Percentiles rank a stretch among this genome's conserved stretches.
Evolutionary conservation across 2,888 invertebrate genomes (phyloP).

Genomic region (Sminthurides aquaticus): DNA sequence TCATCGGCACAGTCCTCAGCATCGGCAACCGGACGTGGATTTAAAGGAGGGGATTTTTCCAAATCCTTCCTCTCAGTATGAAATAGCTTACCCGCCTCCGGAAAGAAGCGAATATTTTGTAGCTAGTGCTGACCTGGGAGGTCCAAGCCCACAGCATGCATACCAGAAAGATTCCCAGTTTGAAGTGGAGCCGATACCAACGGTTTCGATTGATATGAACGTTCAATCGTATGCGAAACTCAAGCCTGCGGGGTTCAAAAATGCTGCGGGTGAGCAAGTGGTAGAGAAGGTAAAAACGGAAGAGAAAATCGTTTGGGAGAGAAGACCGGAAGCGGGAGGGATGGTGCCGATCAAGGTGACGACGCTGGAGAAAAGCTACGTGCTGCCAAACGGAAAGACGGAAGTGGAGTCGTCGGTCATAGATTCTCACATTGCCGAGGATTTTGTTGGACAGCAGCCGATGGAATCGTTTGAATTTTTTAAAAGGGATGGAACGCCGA

Average conservation of each 20-base stretch:
- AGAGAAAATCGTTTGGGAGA: conserved; percentile 19
- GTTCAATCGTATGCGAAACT: neutral
- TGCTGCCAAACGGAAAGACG: conserved; percentile 8
- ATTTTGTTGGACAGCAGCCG: conserved; percentile 6
- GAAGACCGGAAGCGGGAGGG: neutral
- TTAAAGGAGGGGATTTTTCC: neutral
- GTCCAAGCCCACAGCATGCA: neutral
- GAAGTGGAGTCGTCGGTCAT: conserved; percentile 11
- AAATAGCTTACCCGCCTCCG: neutral
- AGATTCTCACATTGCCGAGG: conserved; percentile 4
- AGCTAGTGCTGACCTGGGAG: neutral
- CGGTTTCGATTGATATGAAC: neutral
- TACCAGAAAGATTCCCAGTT: neutral
- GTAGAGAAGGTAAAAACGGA: conserved; percentile 14
- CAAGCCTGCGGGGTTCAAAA: neutral
- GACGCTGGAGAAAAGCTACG: conserved; percentile 13
- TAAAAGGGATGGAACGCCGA: neutral
- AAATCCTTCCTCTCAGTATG: neutral
- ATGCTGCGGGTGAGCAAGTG: neutral
- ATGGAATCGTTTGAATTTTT: conserved; percentile 1
- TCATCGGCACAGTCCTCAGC: neutral
- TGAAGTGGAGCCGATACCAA: neutral
- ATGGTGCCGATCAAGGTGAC: conserved; percentile 12
- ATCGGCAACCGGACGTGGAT: neutral
- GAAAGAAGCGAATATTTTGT: neutral